Conservation (phyloP, 2,797 vertebrate genomes). For the Ataeniobius toweri region DNA sequence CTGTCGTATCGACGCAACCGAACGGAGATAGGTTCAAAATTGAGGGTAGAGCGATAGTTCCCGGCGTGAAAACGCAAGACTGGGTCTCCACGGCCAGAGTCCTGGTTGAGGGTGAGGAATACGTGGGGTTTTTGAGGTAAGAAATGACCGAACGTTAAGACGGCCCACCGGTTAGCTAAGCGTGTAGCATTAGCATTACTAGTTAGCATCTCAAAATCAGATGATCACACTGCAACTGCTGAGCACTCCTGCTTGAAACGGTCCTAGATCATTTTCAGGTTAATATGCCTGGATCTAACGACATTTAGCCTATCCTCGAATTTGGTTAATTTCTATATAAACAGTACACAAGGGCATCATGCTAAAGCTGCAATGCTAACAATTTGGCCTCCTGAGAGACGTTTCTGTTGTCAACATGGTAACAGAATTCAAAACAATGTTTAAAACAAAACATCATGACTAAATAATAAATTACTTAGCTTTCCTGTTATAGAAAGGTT, state of each 20-base stretch:
- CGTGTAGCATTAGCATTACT: slow-evolving; percentile 40
- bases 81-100: slow-evolving; percentile 92
- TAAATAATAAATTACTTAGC: neutral
- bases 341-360: neutral
- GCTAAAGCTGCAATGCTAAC: too few species aligned
- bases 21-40: slow-evolving; percentile 91
- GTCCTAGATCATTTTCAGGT: neutral
- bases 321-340: neutral
- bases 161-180: slow-evolving; percentile 10
- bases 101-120: slow-evolving; percentile 91
- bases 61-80: slow-evolving; percentile 90
- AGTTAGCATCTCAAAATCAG: slow-evolving; percentile 9
- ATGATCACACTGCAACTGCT: slow-evolving; percentile 2
- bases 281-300: neutral
- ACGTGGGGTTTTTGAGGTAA: slow-evolving; percentile 92
- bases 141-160: neutral
- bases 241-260: neutral
- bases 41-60: slow-evolving; percentile 91
- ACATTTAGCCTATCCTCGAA: neutral
- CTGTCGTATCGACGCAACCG: slow-evolving; percentile 48
- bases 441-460: neutral
- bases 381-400: neutral
- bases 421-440: neutral
- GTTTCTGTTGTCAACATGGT: neutral
- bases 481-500: neutral